Evolutionary conservation across 2,888 invertebrate genomes (phyloP), one percentile per base, ranked within the genome.

Genomic region (Antheraea assamensis): DNA sequence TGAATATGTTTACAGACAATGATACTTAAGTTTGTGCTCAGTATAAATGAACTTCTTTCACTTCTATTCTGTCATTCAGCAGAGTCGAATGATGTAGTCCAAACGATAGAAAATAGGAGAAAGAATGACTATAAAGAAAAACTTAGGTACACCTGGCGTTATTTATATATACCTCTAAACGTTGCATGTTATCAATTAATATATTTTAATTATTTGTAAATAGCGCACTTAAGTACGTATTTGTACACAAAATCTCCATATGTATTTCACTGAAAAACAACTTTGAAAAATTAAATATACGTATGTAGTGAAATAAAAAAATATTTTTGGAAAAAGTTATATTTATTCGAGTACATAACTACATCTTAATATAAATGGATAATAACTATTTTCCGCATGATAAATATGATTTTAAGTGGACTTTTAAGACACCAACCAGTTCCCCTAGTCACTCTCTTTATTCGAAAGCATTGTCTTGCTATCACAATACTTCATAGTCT

Each of bases 311-410:
- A 87, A 85, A 83, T 82, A 83, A 82, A 83, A 83, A 84, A 82
- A 79, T 80, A 77, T 76, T 78, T 77, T 88, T 91, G 91, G 91
- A 91, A 94, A 94, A 94, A 94, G 92, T 94, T 93, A 94, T 92
- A 94, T 95, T 95, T 95, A 95, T 95, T 95, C 94, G 94, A 95
- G 95, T 95, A 95, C 92, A 95, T 95, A 95, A 94, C 94, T 95
- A 95, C 94, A 94, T 89, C 94, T 94, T 95, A 95, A 91, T 90
- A 92, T 91, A 92, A 92, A 92, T 92, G 91, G 90, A 93, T 92
- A 92, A 91, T 92, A 92, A 90, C 92, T 93, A 94, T 92, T 87
- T 91, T 92, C 91, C 92, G 91, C 91, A 85, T 87, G 92, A 93
- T 94, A 94, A 94, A 94, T 94, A 94, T 92, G 91, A 87, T 91